Base-by-base conservation (phyloP, 1,140 invertebrate genomes). In the Tetramorium parvispinum region DNA sequence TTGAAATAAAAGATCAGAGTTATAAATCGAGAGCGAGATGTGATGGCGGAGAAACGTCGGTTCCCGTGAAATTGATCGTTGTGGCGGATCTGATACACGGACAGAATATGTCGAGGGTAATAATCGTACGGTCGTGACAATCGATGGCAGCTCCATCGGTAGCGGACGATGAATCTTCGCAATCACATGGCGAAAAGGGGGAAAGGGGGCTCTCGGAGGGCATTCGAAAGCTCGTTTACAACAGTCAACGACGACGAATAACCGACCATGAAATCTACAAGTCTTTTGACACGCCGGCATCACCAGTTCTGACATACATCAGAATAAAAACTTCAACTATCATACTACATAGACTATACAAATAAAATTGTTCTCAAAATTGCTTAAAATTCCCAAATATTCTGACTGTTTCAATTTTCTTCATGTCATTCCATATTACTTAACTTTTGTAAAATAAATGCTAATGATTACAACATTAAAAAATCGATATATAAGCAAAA, bases 141-240 rank as follows among this genome's bases (percentile, higher is more conserved):
- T 83, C 79, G 79, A 83, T 73, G 66, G 79, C 79, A 73, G 68
- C 66, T 83, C 73, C 79, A 83, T 83, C 79, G 79, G 51, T 55
- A 71, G 66, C 51, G 79, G n/a, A 37, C 76, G 83, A 79, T 66
- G 61, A 43, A 85, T 79, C 75, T 73, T 83, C 18, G 49, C n/a
- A 53, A 46, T 77, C 37, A 61, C 24, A 53, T 27, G n/a, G n/a
- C 27, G 32, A 59, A 37, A 32, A 7, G 32, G 13, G n/a, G 27
- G 1, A 10, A 21, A 10, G n/a, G 3, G 24, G 21, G 21, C 27
- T 51, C 53, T 37, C 57, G 49, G 27, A 66, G 37, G n/a, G 75
- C 49, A 66, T 66, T 85, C 76, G 37, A 68, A 85, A 81, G 37
- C 59, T 79, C 75, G 83, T 85, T 85, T 85, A 85, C 59, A 78